Conservation (phyloP, 2,113 vertebrate genomes). For the Ptyas mucosa region DNA sequence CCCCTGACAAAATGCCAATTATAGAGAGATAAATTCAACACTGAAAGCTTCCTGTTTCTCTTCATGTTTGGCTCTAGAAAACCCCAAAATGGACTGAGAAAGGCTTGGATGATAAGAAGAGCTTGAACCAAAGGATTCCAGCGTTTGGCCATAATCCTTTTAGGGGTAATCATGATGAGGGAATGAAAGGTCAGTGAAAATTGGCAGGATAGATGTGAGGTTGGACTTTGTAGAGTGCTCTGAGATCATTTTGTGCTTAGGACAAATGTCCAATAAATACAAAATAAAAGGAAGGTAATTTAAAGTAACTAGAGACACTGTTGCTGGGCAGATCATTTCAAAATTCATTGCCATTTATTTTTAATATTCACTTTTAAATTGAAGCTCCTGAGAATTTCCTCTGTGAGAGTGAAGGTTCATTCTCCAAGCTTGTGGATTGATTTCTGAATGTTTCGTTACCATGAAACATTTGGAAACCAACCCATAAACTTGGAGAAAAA, state of each 20-base stretch:
- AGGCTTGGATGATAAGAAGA: neutral
- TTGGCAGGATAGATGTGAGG: neutral
- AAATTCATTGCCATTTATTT: neutral
- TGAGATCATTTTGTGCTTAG: neutral
- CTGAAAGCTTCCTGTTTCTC: neutral
- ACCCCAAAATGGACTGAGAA: neutral
- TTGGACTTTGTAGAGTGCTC: neutral
- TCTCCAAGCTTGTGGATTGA: too few species aligned
- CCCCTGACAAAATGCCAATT: neutral
- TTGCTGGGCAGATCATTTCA: neutral
- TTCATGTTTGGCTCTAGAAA: neutral
- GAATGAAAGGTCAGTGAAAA: neutral
- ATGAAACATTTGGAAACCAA: too few species aligned
- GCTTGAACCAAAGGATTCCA: neutral
- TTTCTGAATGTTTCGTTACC: too few species aligned
- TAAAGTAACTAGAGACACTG: neutral
- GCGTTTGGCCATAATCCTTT: neutral
- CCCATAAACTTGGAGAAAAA: too few species aligned
- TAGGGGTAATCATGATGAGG: neutral
- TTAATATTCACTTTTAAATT: neutral
- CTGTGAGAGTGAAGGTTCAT: too few species aligned
- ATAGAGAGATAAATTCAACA: neutral
- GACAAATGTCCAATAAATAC: neutral
- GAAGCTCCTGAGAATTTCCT: neutral
- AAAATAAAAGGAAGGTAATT: neutral